phyloP scores from a whole-genome alignment of 2,888 invertebrate genomes.

The Gasteruption jaculator region DNA sequence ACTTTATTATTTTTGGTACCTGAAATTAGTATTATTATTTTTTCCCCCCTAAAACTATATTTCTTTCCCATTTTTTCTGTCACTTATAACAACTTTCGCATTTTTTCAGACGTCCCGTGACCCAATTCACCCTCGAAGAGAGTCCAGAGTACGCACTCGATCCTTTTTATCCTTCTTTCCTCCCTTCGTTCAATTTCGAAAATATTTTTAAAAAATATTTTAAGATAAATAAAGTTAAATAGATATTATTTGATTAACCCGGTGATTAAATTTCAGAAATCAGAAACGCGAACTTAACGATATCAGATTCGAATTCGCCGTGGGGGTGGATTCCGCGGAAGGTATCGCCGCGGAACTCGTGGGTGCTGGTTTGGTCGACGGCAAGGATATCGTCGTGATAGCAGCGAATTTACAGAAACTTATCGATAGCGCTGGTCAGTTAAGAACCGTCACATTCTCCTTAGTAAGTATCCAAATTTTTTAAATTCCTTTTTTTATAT shows the following conservation, averaged over 20 bases:
- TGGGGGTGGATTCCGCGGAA: slow-evolving; percentile 84
- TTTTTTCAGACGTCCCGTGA: slow-evolving; percentile 35
- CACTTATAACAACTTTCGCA: too few relatives aligned
- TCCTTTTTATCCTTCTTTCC: slow-evolving; percentile 14
- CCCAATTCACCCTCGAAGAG: slow-evolving; percentile 33
- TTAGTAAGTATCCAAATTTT: slow-evolving; percentile 60
- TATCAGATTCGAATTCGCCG: slow-evolving; percentile 94
- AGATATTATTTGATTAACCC: background rate
- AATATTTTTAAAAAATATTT: background rate
- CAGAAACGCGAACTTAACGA: slow-evolving; percentile 89
- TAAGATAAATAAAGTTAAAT: slow-evolving; percentile 1
- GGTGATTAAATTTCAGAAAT: slow-evolving; percentile 61
- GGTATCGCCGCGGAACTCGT: slow-evolving; percentile 93
- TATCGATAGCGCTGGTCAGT: slow-evolving; percentile 66
- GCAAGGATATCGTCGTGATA: slow-evolving; percentile 86
- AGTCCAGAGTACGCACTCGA: slow-evolving; percentile 28
- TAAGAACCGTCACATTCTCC: slow-evolving; percentile 82
- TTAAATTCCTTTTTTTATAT: background rate
- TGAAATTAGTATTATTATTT: slow-evolving; percentile 32
- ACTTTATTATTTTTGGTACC: too few relatives aligned
- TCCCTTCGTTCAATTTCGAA: slow-evolving; percentile 9
- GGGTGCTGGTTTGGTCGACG: slow-evolving; percentile 91
- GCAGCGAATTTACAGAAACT: slow-evolving; percentile 88
- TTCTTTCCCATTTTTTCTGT: slow-evolving; percentile 4
- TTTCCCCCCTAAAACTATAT: too few relatives aligned